Evolutionary conservation across 2,888 invertebrate species (phyloP).

Genomic region (Tubiluchus corallicola): DNA sequence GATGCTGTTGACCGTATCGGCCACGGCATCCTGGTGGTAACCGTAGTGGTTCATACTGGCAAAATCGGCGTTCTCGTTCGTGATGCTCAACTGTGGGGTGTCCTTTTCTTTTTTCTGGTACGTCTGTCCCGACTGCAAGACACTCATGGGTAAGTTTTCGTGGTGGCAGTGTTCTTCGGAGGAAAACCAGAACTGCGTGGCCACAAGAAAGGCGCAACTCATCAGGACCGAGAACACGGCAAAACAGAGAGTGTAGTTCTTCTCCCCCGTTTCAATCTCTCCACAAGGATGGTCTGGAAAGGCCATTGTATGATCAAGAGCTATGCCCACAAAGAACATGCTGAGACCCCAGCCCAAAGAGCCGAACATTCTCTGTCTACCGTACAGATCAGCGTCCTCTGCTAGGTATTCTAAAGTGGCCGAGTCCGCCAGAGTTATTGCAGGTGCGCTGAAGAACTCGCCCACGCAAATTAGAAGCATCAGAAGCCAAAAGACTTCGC

Average conservation of each 20-base stretch:
- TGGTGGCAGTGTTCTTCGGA: constrained; percentile 23
- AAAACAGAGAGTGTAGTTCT: constrained; percentile 96
- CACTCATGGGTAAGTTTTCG: constrained; percentile 13
- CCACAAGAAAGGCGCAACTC: constrained; percentile 78
- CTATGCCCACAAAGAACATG: constrained; percentile 95
- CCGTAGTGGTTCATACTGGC: too few species aligned
- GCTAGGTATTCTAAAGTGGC: constrained; percentile 47
- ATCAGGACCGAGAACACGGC: constrained; percentile 91
- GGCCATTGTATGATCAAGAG: constrained; percentile 84
- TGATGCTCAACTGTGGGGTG: neutral
- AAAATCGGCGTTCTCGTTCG: neutral
- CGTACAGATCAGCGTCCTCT: constrained; percentile 35
- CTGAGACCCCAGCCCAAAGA: constrained; percentile 94
- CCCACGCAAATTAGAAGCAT: constrained; percentile 80
- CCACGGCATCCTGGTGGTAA: constrained; percentile 10
- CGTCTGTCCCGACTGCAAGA: constrained; percentile 10
- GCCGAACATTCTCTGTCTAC: constrained; percentile 93
- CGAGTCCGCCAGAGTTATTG: constrained; percentile 76
- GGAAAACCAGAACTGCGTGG: constrained; percentile 56
- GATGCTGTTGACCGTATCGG: constrained; percentile 7
- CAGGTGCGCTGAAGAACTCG: constrained; percentile 92
- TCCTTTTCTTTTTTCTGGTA: constrained; percentile 5
- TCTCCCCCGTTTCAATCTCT: constrained; percentile 62
- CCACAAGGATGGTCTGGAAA: constrained; percentile 81
- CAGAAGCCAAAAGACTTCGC: constrained; percentile 85